Conservation (phyloP, 2,113 vertebrate genomes). For the Chaetops frenatus region DNA sequence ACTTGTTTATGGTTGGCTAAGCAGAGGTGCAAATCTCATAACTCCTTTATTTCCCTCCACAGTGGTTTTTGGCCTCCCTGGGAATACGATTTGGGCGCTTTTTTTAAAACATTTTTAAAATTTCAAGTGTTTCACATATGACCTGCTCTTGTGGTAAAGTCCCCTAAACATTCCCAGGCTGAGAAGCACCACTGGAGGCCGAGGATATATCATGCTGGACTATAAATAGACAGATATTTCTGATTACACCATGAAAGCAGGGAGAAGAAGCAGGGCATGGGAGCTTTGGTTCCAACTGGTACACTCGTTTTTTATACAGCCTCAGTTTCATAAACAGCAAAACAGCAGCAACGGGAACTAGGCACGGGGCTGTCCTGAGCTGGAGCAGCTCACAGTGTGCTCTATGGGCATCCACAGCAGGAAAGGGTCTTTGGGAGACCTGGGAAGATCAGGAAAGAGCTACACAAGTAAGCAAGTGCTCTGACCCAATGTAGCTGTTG, state of each 20-base stretch:
- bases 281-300: background rate
- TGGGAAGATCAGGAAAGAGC: background rate
- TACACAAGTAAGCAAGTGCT: background rate
- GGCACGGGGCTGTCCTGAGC: background rate
- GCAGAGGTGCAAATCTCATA: background rate
- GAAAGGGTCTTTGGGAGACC: background rate
- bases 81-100: background rate
- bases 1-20: rapidly evolving
- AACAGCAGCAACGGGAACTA: background rate
- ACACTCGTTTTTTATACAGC: background rate
- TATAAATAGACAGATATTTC: background rate
- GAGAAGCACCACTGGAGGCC: background rate
- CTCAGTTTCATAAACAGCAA: background rate
- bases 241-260: background rate
- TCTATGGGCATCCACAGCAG: background rate
- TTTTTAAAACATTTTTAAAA: background rate
- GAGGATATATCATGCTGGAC: background rate
- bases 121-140: background rate
- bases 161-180: background rate
- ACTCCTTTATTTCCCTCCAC: background rate
- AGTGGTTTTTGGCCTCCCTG: background rate
- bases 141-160: background rate
- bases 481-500: rapidly evolving
- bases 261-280: background rate
- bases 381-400: background rate